These are phyloP conservation scores for Melolontha melolontha DNA, from an alignment of 2,888 invertebrate species.

Conservation along the genomic window DNA sequence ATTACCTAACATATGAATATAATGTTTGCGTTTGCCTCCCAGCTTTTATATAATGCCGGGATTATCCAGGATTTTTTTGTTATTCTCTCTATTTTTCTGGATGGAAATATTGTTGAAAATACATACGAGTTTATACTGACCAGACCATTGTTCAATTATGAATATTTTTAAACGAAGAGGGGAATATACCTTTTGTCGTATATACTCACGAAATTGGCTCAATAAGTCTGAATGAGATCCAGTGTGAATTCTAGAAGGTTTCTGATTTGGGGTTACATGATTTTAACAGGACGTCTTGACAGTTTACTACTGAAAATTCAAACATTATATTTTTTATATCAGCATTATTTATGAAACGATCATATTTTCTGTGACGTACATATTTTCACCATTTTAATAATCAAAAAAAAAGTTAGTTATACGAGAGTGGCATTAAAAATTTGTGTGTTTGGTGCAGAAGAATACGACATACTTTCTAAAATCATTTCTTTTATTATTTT, in stretches of 20 bases:
- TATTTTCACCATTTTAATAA: too few species aligned
- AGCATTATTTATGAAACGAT: too few species aligned
- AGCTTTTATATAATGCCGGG: constrained; percentile 53
- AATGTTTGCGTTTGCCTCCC: constrained; percentile 56
- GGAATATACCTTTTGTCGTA: constrained; percentile 6
- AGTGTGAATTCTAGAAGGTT: background rate
- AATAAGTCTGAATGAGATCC: constrained; percentile 25
- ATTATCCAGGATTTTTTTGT: constrained; percentile 53
- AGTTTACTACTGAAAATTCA: constrained; percentile 25
- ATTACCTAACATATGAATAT: constrained; percentile 59
- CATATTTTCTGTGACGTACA: too few species aligned
- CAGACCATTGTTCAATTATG: constrained; percentile 27
- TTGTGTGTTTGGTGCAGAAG: too few species aligned
- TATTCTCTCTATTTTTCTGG: constrained; percentile 30
- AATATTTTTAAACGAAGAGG: constrained; percentile 11
- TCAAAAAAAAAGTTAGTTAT: too few species aligned
- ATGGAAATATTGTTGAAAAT: constrained; percentile 12
- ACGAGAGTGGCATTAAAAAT: too few species aligned
- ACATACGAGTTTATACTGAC: background rate
- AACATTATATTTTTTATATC: constrained; percentile 11
- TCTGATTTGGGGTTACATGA: constrained; percentile 14
- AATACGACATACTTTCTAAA: too few species aligned
- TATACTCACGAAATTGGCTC: constrained; percentile 18
- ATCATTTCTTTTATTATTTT: too few species aligned
- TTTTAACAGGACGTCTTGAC: constrained; percentile 18